Conservation (phyloP, 2,888 invertebrate genomes). For the Pegoplata infirma region DNA sequence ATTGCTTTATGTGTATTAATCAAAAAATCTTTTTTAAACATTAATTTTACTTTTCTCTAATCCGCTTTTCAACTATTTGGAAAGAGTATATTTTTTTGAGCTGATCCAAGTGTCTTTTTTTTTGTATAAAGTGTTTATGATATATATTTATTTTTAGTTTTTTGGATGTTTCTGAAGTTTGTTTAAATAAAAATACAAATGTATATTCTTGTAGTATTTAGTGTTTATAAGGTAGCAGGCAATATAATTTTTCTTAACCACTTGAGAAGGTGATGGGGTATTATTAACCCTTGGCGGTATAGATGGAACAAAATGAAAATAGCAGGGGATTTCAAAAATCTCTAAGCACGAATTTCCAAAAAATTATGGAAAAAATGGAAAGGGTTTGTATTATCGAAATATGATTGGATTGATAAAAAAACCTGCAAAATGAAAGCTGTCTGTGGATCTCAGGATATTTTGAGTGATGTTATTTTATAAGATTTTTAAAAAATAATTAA, state of each 20-base stretch:
- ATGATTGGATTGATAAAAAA: too few species aligned
- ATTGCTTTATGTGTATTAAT: slow-evolving; percentile 45
- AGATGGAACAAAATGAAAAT: too few species aligned
- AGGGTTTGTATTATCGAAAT: too few species aligned
- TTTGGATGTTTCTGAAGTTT: slow-evolving; percentile 11
- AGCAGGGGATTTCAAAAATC: too few species aligned
- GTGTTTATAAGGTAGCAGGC: slow-evolving; percentile 23
- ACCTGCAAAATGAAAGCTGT: too few species aligned
- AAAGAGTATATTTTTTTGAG: not conserved
- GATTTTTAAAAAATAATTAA: too few species aligned
- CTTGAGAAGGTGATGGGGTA: slow-evolving; percentile 44
- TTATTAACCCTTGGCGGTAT: too few species aligned
- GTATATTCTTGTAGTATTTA: not conserved
- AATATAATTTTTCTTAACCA: slow-evolving; percentile 21
- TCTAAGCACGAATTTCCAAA: too few species aligned
- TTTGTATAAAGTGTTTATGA: slow-evolving; percentile 8
- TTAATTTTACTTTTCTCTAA: slow-evolving; percentile 38
- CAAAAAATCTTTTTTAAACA: slow-evolving; percentile 36
- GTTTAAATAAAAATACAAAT: slow-evolving; percentile 43
- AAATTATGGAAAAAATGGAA: too few species aligned
- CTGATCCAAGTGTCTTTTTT: slow-evolving; percentile 11
- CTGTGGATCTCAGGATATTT: too few species aligned
- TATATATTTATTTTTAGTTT: slow-evolving; percentile 50
- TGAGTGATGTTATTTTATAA: too few species aligned
- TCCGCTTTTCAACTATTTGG: slow-evolving; percentile 10